phyloP scores from a whole-genome alignment of 1,140 invertebrate genomes.

The Scaptomyza hsui region DNA sequence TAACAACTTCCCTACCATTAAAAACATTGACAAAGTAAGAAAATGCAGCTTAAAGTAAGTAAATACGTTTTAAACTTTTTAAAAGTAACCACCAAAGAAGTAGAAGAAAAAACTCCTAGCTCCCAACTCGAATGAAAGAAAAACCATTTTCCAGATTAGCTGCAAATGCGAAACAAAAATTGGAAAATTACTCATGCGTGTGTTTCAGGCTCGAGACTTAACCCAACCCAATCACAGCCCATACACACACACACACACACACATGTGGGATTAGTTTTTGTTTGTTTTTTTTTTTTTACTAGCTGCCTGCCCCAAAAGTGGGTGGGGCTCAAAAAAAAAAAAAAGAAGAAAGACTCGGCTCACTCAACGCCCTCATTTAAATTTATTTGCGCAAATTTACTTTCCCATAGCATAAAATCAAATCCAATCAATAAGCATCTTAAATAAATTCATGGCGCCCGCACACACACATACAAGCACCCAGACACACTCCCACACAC shows the following conservation, averaged over 20 bases:
- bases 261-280: conserved; percentile 46
- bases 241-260: conserved; percentile 54
- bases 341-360: not conserved
- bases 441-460: conserved; percentile 82
- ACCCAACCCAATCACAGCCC: conserved; percentile 5
- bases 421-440: conserved; percentile 83
- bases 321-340: conserved; percentile 20
- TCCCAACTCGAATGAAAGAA: conserved; percentile 25
- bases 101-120: conserved; percentile 2
- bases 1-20: not conserved
- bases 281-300: conserved; percentile 23
- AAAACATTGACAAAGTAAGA: conserved; percentile 65
- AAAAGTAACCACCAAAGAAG: conserved; percentile 27
- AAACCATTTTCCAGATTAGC: conserved; percentile 77
- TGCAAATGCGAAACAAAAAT: conserved; percentile 74
- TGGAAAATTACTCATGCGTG: conserved; percentile 79
- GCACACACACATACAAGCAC: conserved; percentile 39
- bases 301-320: conserved; percentile 23
- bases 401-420: conserved; percentile 79
- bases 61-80: conserved; percentile 45
- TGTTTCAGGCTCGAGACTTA: conserved; percentile 11
- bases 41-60: conserved; percentile 57
- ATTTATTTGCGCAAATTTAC: conserved; percentile 82
- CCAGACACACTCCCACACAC: conserved; percentile 12
- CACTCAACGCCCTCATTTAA: conserved; percentile 80